These are phyloP conservation scores for Chamaetylas fuelleborni DNA, from an alignment of 2,113 vertebrate genomes.

Conservation along the genomic window DNA sequence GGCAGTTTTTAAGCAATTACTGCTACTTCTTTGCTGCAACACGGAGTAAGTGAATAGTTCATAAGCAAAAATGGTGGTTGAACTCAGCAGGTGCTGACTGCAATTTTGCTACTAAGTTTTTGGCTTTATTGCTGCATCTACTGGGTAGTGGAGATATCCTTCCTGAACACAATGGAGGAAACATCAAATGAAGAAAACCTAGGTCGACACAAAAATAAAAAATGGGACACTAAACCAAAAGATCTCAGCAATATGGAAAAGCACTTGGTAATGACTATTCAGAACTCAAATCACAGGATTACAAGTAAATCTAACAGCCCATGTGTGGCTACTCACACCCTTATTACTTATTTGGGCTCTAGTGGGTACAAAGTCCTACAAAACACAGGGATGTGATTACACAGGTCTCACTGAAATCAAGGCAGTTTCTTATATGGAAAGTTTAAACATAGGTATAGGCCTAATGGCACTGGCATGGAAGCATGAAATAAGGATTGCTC, in stretches of 20 bases:
- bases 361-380: background rate
- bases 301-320: background rate
- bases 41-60: background rate
- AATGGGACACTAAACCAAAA: background rate
- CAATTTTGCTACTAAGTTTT: background rate
- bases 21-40: background rate
- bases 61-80: background rate
- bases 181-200: background rate
- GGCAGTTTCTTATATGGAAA: background rate
- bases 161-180: background rate
- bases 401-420: background rate
- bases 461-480: background rate
- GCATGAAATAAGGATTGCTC: background rate
- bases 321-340: background rate
- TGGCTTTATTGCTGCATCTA: background rate
- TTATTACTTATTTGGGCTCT: background rate
- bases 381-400: background rate
- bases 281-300: background rate
- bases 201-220: background rate
- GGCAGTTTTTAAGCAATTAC: background rate
- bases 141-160: background rate
- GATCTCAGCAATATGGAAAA: background rate
- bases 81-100: background rate
- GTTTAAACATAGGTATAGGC: background rate
- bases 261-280: background rate